Conservation (phyloP, 2,888 invertebrate species). For the Volucella inflata region DNA sequence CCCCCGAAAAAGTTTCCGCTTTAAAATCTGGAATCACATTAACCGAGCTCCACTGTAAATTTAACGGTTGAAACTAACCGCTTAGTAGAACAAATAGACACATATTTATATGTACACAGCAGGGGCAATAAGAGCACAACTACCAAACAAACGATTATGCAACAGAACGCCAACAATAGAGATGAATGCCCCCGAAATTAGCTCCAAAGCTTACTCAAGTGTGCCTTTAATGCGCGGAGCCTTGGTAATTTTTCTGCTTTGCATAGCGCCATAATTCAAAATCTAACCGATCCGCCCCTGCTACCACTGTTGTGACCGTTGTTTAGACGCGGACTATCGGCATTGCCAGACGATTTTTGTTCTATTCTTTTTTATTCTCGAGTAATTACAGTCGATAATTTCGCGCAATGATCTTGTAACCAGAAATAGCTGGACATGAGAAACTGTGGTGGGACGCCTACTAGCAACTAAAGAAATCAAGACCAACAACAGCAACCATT, state of each 20-base stretch:
- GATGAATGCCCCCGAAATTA: slow-evolving; percentile 74
- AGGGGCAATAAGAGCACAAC: background rate
- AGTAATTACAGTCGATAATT: slow-evolving; percentile 61
- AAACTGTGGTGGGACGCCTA: slow-evolving; percentile 27
- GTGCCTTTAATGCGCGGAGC: slow-evolving; percentile 41
- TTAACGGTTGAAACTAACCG: slow-evolving; percentile 73
- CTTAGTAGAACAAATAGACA: slow-evolving; percentile 74
- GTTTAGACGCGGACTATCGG: slow-evolving; percentile 33
- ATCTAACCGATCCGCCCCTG: slow-evolving; percentile 36
- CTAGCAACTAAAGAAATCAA: slow-evolving; percentile 24
- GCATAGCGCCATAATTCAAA: slow-evolving; percentile 63
- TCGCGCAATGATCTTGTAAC: slow-evolving; percentile 66
- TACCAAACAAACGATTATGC: slow-evolving; percentile 47
- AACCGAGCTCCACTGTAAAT: slow-evolving; percentile 37
- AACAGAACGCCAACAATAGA: slow-evolving; percentile 53
- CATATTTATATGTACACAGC: slow-evolving; percentile 57
- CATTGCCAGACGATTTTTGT: slow-evolving; percentile 7
- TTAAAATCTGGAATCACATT: slow-evolving; percentile 45
- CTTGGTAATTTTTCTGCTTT: slow-evolving; percentile 51
- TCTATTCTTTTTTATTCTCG: slow-evolving; percentile 25
- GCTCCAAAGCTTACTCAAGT: slow-evolving; percentile 70
- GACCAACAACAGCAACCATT: slow-evolving; percentile 22
- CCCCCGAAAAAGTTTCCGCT: slow-evolving; percentile 52
- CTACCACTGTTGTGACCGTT: background rate
- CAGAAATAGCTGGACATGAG: slow-evolving; percentile 50